Evolutionary conservation across 2,888 invertebrate genomes (phyloP), one percentile per base, ranked within the genome.

Genomic region (Mylabris sibirica): DNA sequence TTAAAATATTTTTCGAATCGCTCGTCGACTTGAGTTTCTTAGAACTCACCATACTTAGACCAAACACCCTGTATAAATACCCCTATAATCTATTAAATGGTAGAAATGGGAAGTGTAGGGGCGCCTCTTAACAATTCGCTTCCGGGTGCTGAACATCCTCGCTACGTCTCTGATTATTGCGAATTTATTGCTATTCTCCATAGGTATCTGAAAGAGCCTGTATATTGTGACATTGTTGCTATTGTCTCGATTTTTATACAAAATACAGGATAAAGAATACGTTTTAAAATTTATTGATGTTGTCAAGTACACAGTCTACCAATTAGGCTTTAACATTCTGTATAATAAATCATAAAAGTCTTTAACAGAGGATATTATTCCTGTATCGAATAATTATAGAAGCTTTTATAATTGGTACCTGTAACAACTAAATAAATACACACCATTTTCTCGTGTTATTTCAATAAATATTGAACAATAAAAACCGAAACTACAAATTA

Each of bases 361-460:
- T 17, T 44, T 44, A 17, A 9, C 20, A 22, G 53, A 6, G 30
- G 30, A 9, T 44, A 44, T 5, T 5, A 44, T 53, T 22, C 53
- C 20, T 22, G 20, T 20, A 53, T 53, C 22, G 20, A 53, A 53
- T 53, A 53, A 53, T 53, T 24, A 53, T 53, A 53, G 22, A 24
- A 49, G 38, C 11, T 49, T n/a, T 17, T 12, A 53, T 53, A 53
- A 53, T 53, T 53, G 22, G 53, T 53, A 53, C 53, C 24, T 53
- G 20, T 53, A 53, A 53, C 20, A 53, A 53, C 24, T 53, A n/a
- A 49, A 24, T 53, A 53, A 53, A 53, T 53, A 53, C 24, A 53
- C 24, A 44, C 17, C n/a, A 17, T 41, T 41, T 41, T 14, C 12
- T 41, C 30, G 30, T 30, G 30, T 30, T 30, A 30, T 30, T 30